Conservation (phyloP, 2,113 vertebrate species). For the Cygnus atratus region DNA sequence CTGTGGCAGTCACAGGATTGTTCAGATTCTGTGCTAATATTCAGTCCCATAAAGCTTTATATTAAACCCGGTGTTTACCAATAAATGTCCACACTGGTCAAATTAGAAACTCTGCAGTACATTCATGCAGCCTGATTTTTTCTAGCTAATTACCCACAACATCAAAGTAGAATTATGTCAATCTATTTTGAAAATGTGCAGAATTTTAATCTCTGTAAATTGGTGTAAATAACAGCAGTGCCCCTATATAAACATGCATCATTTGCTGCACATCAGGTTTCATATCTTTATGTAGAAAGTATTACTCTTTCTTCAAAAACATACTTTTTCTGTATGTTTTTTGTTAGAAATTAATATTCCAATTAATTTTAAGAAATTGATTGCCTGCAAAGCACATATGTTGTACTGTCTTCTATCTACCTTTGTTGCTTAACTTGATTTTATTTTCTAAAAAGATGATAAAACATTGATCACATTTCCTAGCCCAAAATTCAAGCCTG, state of each 20-base stretch:
- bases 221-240: neutral
- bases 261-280: neutral
- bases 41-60: neutral
- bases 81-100: neutral
- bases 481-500: neutral
- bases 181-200: neutral
- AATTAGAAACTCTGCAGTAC: neutral
- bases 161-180: neutral
- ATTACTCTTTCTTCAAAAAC: too few species aligned
- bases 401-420: accelerated
- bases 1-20: neutral
- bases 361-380: neutral
- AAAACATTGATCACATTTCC: neutral
- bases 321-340: neutral
- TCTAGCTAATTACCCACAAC: neutral
- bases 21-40: neutral
- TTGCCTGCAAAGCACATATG: neutral
- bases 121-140: neutral
- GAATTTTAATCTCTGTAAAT: neutral
- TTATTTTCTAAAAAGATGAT: neutral
- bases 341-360: neutral
- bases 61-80: neutral
- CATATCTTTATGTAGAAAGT: neutral
- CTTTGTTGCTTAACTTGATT: neutral
- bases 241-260: neutral